Evolutionary conservation across 2,113 vertebrate genomes (phyloP).

Genomic region (Australoheros scitulus): DNA sequence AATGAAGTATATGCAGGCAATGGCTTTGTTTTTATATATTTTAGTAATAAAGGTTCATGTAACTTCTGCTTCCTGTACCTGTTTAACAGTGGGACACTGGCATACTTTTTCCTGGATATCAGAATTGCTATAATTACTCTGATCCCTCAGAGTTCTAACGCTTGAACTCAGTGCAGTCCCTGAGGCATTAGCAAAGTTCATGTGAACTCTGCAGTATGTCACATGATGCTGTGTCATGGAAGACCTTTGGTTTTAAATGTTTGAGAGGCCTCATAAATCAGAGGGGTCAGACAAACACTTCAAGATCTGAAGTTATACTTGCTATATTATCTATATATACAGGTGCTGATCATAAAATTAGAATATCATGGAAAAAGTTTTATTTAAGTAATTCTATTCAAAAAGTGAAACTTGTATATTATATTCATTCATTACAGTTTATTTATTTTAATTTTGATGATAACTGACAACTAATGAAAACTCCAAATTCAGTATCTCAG

Average conservation of each 20-base stretch:
- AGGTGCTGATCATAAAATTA: too few relatives aligned
- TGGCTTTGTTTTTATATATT: too few relatives aligned
- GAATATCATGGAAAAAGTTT: too few relatives aligned
- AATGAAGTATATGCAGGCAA: neutral
- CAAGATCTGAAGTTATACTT: neutral
- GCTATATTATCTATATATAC: neutral
- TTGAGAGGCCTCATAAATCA: constrained; percentile 10
- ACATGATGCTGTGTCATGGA: constrained; percentile 5
- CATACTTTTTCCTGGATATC: constrained; percentile 1
- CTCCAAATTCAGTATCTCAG: too few relatives aligned
- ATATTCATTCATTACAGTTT: too few relatives aligned
- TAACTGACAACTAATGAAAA: too few relatives aligned
- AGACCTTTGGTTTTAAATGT: neutral
- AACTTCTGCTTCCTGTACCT: neutral
- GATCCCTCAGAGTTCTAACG: neutral
- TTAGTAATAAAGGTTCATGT: neutral
- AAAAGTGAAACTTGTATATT: too few relatives aligned
- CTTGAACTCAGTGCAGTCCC: constrained; percentile 11
- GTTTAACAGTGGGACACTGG: neutral
- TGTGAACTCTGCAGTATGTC: constrained; percentile 8
- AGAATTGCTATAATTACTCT: neutral
- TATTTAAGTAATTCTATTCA: too few relatives aligned
- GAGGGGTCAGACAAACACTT: constrained; percentile 9
- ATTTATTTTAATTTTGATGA: too few relatives aligned
- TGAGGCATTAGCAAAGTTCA: neutral